Base-by-base conservation (phyloP, 2,113 vertebrate species). In the Amphiprion percula region DNA sequence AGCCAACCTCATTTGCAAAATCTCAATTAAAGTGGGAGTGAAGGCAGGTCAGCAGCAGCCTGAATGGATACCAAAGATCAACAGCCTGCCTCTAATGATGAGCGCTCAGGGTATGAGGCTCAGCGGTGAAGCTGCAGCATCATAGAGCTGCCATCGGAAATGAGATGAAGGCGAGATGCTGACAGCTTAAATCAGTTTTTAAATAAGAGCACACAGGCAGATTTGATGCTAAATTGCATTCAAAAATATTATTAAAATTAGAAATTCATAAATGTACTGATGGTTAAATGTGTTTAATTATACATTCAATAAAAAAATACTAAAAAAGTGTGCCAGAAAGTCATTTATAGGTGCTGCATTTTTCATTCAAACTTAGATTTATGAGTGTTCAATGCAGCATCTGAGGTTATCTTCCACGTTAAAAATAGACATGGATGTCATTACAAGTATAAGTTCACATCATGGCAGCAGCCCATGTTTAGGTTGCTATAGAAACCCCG, bases 401-500 rank as follows among this genome's bases (percentile, higher is more conserved):
- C 49, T 50, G 61, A 63, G 60, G 72, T 87, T 77, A 83, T 86
- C 83, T 68, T 79, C 59, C 28, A 62, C 4, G 79, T 62, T 91
- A 90, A 90, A 91, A 93, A 93, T 93, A 92, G 88, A 70, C 60
- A 72, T 4, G 10, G 70, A 52, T 74, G 65, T 87, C 79, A 82
- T 81, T 86, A 77, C 61, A 68, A 66, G 79, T 84, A 72, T 73
- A 90, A 86, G 80, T 92, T 92, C 90, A 85, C 88, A 82, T 85
- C 77, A 56, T 79, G 80, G 72, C 68, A 90, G 81, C 80, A 83
- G 85, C 82, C 86, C 63, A 56, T 85, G 77, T 90, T 94, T 84
- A 64, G 86, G 93, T 95, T 95, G 93, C 94, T 88, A 94, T 94
- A 91, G 94, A 93, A 95, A 95, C 93, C 82, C 76, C 87, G 91